These are phyloP conservation scores for Sinocyclocheilus rhinocerous DNA, from an alignment of 2,113 vertebrate species.

Conservation along the genomic window DNA sequence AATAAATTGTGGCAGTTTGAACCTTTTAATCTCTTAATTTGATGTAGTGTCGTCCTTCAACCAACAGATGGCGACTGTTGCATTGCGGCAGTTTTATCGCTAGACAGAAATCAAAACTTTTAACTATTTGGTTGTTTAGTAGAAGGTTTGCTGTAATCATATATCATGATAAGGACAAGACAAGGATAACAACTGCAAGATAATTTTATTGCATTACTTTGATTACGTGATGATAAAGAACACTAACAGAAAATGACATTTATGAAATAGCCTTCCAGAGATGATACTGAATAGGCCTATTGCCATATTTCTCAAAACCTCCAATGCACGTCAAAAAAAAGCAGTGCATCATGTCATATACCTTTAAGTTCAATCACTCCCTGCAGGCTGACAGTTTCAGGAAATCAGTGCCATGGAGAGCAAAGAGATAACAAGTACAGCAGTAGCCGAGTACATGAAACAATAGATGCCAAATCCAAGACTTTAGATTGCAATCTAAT, in stretches of 20 bases:
- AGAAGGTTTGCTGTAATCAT: neutral
- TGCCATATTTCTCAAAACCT: neutral
- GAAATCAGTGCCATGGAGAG: neutral
- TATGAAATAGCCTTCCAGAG: conserved; percentile 24
- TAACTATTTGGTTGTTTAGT: neutral
- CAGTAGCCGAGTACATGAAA: conserved; percentile 15
- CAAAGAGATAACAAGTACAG: conserved; percentile 20
- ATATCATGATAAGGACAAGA: neutral
- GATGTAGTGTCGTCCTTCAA: neutral
- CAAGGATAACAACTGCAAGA: conserved; percentile 7
- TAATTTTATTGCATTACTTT: conserved; percentile 49
- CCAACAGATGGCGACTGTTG: neutral
- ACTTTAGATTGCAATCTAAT: conserved; percentile 5
- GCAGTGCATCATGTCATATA: neutral
- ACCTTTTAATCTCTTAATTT: too few relatives aligned
- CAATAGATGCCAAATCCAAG: conserved; percentile 8
- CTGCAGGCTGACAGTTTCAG: neutral
- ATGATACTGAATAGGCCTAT: neutral
- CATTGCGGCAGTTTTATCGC: neutral
- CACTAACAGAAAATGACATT: conserved; percentile 20
- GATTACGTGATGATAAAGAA: conserved; percentile 20
- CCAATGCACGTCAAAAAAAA: conserved; percentile 27
- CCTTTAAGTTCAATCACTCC: neutral
- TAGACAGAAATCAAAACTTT: neutral
- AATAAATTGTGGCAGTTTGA: neutral